phyloP scores from a whole-genome alignment of 2,888 invertebrate species.

The Perithous albicinctus region DNA sequence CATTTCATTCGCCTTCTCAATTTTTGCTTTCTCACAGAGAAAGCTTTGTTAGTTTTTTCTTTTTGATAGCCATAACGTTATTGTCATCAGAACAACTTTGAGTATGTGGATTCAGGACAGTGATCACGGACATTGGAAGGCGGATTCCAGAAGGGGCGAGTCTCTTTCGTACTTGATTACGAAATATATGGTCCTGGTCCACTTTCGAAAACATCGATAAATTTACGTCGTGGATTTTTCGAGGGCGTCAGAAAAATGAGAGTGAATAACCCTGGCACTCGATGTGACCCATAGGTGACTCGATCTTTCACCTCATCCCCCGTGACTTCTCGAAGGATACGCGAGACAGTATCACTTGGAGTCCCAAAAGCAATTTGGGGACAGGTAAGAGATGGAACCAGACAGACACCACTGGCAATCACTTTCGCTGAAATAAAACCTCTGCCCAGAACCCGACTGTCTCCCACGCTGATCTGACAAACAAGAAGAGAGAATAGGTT shows the following conservation, averaged over 20 bases:
- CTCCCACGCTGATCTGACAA: constrained; percentile 54
- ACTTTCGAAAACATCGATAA: constrained; percentile 57
- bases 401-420: constrained; percentile 43
- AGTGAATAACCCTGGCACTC: constrained; percentile 28
- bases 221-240: constrained; percentile 42
- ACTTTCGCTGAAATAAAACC: constrained; percentile 59
- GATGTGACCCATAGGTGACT: constrained; percentile 24
- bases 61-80: no score
- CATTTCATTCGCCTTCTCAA: no score
- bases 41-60: no score
- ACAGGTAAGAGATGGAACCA: constrained; percentile 29
- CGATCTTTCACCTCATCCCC: constrained; percentile 47
- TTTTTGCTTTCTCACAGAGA: no score
- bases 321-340: constrained; percentile 52
- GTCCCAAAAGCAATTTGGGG: constrained; percentile 33
- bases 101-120: neutral
- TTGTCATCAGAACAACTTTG: neutral
- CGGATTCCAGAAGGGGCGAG: constrained; percentile 26
- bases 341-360: neutral
- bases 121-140: constrained; percentile 32
- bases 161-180: constrained; percentile 44
- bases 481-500: constrained; percentile 41
- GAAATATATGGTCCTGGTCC: constrained; percentile 47
- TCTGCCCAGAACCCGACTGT: constrained; percentile 12
- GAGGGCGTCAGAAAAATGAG: constrained; percentile 28